Percentiles rank a stretch among this genome's conserved stretches.
These are phyloP conservation scores for Petroica traversi DNA, from an alignment of 2,113 vertebrate species.

Conservation along the genomic window DNA sequence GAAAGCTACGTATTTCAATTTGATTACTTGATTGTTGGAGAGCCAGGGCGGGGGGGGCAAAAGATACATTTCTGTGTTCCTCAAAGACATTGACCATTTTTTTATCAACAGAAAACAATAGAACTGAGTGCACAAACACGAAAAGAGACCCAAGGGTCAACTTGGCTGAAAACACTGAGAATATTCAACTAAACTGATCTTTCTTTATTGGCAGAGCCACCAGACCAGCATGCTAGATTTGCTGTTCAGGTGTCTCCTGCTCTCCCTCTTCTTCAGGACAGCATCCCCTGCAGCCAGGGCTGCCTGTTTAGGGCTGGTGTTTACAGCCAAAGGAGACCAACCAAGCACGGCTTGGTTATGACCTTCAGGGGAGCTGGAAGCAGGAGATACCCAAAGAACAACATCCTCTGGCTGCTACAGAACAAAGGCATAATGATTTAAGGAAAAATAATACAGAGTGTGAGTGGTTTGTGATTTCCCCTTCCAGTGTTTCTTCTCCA, in stretches of 20 bases:
- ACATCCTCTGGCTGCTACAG: not conserved
- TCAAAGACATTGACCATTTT: not conserved
- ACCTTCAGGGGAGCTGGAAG: not conserved
- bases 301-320: not conserved
- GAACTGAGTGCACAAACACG: not conserved
- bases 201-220: not conserved
- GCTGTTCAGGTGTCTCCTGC: not conserved
- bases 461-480: not conserved
- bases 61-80: not conserved
- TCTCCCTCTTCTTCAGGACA: not conserved
- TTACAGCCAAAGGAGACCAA: not conserved
- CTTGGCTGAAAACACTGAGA: not conserved
- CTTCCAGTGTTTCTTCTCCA: not conserved
- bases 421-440: not conserved
- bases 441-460: not conserved
- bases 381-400: not conserved
- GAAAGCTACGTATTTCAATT: not conserved
- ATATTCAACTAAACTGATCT: not conserved
- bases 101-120: not conserved
- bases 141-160: not conserved
- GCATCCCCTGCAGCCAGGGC: not conserved
- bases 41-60: fast-evolving
- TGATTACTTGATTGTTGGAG: not conserved
- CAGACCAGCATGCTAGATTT: not conserved
- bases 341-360: not conserved